A percentile compares a stretch with the other conserved stretches of the same genome.
These are phyloP conservation scores for Adoxophyes honmai DNA, from an alignment of 1,140 invertebrate species.

Conservation along the genomic window DNA sequence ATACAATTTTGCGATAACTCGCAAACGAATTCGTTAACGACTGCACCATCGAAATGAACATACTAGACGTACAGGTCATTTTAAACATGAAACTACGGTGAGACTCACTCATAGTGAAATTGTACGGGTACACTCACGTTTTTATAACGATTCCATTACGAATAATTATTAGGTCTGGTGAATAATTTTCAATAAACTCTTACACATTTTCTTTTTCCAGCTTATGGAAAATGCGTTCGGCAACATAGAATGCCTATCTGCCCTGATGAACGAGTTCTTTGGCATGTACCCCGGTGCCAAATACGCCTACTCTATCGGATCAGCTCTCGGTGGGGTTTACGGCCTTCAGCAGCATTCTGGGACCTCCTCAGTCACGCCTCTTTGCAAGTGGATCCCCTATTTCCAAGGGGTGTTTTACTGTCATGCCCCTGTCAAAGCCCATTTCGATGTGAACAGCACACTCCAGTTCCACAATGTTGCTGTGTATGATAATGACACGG, in stretches of 20 bases:
- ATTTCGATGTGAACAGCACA: conserved; percentile 52
- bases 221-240: conserved; percentile 57
- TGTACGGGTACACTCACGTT: too few relatives aligned
- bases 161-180: too few relatives aligned
- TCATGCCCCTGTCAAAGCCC: conserved; percentile 50
- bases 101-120: too few relatives aligned
- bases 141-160: too few relatives aligned
- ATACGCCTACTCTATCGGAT: conserved; percentile 50
- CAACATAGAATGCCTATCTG: conserved; percentile 45
- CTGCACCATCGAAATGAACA: too few relatives aligned
- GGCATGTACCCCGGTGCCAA: conserved; percentile 47
- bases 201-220: conserved; percentile 28
- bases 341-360: conserved; percentile 45
- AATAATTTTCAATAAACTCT: too few relatives aligned
- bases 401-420: conserved; percentile 62
- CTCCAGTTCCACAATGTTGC: conserved; percentile 33
- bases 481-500: conserved; percentile 57
- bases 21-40: too few relatives aligned
- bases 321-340: conserved; percentile 45
- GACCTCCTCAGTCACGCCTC: conserved; percentile 28
- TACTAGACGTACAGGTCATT: not conserved
- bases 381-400: conserved; percentile 59
- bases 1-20: too few relatives aligned
- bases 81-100: not conserved
- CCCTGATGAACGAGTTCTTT: conserved; percentile 65